Evolutionary conservation across 1,140 invertebrate genomes (phyloP), one percentile per base, ranked within the genome.

Genomic region (Nomia melanderi): DNA sequence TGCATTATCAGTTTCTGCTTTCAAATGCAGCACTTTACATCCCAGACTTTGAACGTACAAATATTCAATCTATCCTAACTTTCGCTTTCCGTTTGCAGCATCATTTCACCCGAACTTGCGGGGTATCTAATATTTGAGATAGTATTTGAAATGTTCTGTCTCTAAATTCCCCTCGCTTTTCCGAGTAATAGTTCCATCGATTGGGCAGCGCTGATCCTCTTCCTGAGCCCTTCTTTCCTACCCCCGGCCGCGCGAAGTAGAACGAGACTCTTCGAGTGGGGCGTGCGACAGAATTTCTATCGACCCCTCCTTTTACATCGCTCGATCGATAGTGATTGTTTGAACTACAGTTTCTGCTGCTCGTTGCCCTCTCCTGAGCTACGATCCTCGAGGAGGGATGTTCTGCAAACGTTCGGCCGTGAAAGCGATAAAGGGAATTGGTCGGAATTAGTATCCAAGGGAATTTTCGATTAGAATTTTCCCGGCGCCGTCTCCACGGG

Each of bases 401-500:
- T 57, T 67, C 59, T 75, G 72, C 63, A 29, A 75, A 67, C 53
- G 53, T 29, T 57, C 29, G 25, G 63, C n/a, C 66, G 36, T 36
- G 50, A 27, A n/a, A 23, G 39, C 39, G 59, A 59, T 47, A 29
- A 67, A 29, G 17, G n/a, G 14, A 44, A 59, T 47, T 25, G 63
- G 36, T 8, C 36, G 50, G 50, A 74, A 74, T 74, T 74, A 74
- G 53, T 23, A 8, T 23, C n/a, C 11, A 27, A 27, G 27, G 8
- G 72, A 75, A 41, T 64, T 75, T 66, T 59, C 63, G 54, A 50
- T 5, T 36, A 5, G 72, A 66, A 59, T 75, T 75, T 57, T 39
- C 53, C 33, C 9, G 27, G 31, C n/a, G 5, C 47, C 39, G 11
- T 33, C 39, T 5, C 11, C 33, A 2, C 3, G 20, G 63, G n/a